Conservation (phyloP, 2,888 invertebrate genomes). For the Onchidella celtica region DNA sequence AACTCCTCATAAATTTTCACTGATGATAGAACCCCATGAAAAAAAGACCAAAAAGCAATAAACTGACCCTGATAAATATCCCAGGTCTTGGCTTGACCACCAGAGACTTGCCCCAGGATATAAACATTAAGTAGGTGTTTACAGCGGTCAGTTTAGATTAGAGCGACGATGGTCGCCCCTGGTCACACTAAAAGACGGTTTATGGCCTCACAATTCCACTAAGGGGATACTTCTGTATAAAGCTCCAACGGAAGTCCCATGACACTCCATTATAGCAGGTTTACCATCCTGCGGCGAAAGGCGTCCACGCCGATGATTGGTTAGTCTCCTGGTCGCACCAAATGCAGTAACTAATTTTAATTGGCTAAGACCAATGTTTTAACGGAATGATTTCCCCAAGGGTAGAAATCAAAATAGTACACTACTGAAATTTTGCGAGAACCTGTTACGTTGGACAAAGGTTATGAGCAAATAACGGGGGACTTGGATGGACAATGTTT, state of each 20-base stretch:
- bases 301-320: background rate
- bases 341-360: background rate
- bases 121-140: background rate
- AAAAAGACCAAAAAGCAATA: background rate
- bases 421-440: background rate
- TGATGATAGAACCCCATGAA: too few relatives aligned
- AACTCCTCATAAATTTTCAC: background rate
- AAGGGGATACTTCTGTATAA: background rate
- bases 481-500: background rate
- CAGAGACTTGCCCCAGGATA: background rate
- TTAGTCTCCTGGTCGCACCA: background rate
- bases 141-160: conserved; percentile 6
- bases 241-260: background rate
- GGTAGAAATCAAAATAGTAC: background rate
- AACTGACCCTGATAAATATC: background rate
- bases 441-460: background rate
- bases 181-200: background rate
- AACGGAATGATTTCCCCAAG: background rate
- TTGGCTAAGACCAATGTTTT: background rate
- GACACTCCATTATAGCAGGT: conserved; percentile 14
- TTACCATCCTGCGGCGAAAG: background rate
- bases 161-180: background rate
- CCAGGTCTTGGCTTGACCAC: background rate
- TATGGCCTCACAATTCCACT: background rate
- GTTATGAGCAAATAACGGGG: background rate